Base-by-base conservation (phyloP, 2,797 vertebrate genomes). In the Hozukius guyotensis region DNA sequence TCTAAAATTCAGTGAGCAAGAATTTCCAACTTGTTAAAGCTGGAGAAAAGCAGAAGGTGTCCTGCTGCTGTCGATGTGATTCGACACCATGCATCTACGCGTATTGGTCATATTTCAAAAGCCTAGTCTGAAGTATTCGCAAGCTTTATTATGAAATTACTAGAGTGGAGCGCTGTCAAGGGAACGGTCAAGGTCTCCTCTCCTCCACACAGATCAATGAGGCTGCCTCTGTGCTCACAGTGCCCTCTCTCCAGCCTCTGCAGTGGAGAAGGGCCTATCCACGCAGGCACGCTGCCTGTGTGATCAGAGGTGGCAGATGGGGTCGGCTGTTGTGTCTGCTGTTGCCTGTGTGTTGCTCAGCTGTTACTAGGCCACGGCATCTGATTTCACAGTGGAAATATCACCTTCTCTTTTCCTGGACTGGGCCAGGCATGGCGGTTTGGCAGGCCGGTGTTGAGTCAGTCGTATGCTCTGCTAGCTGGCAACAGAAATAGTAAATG, bases 381-480 rank as follows among this genome's bases (percentile, higher is more conserved):
- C 91, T 57, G 78, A 64, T 95, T 94, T 94, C 94, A 93, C 90
- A 81, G 88, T 94, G 89, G 92, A 94, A 94, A 94, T 82, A 92
- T 94, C 90, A 91, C 87, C 92, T 90, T 90, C 86, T 89, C 80
- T 87, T 87, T 91, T 93, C 90, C 85, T 85, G 82, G 83, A 82
- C 68, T 1, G 71, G 76, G 77, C 72, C 72, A n/a, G 74, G 77
- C 77, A n/a, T 27, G 63, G 76, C 63, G 63, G 79, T 25, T 84
- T 81, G 89, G 67, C 89, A 80, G 67, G 74, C 46, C 73, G n/a
- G 70, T 52, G 78, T 55, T 49, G 63, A 77, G 78, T 75, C 60
- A n/a, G 80, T 18, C 29, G 24, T 77, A 5, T 25, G 42, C 42
- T 74, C 62, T 65, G 55, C 60, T 75, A 31, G 61, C 70, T 75